Evolutionary conservation across 2,888 invertebrate species (phyloP).

Genomic region (Synergus laeviventris): DNA sequence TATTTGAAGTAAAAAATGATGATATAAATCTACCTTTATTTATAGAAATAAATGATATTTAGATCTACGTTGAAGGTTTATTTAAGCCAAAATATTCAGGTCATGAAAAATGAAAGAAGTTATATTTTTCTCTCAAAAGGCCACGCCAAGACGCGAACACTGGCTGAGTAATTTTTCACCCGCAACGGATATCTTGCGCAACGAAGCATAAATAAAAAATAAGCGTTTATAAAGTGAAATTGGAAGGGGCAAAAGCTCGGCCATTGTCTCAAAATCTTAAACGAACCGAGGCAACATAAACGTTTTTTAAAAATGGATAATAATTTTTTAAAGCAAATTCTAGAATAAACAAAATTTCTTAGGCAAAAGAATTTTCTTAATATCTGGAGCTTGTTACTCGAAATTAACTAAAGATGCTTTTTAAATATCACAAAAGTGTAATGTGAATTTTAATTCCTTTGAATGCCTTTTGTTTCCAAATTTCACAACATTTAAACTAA

Average conservation of each 20-base stretch:
- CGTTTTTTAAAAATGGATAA: neutral
- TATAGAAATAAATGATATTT: conserved; percentile 1
- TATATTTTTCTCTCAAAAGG: conserved; percentile 18
- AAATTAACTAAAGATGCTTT: too few species aligned
- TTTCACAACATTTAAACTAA: too few species aligned
- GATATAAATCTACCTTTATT: conserved; percentile 11
- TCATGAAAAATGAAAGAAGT: conserved; percentile 35
- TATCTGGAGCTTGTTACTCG: too few species aligned
- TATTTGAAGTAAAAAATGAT: neutral
- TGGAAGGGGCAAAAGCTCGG: conserved; percentile 1
- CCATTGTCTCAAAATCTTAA: conserved; percentile 13
- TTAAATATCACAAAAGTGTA: too few species aligned
- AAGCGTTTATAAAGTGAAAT: conserved; percentile 21
- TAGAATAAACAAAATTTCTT: neutral
- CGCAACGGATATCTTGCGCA: conserved; percentile 3
- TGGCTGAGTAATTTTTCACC: conserved; percentile 26
- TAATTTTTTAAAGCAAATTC: neutral
- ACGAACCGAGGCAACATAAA: conserved; percentile 12
- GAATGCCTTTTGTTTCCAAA: too few species aligned
- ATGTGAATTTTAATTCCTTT: too few species aligned
- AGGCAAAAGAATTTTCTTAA: neutral
- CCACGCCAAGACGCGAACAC: conserved; percentile 5
- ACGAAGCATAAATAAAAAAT: conserved; percentile 36
- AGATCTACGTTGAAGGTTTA: conserved; percentile 13
- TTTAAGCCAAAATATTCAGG: conserved; percentile 34